phyloP scores from a whole-genome alignment of 2,113 vertebrate species.

The Alouatta palliata region DNA sequence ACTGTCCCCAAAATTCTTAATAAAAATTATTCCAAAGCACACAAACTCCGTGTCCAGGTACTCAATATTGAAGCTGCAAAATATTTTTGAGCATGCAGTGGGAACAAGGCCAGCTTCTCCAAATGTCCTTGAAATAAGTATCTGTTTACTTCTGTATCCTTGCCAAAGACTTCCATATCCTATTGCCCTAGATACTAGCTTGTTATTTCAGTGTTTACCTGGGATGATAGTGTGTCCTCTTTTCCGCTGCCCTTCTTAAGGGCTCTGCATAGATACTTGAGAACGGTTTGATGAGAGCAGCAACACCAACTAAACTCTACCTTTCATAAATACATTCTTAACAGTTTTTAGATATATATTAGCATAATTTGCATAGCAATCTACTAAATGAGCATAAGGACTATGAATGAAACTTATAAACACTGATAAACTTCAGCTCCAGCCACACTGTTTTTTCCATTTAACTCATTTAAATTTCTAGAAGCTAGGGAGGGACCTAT shows the following conservation, averaged over 20 bases:
- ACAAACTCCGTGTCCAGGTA: not conserved
- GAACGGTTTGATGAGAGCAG: not conserved
- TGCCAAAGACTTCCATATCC: conserved; percentile 32
- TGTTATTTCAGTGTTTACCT: conserved; percentile 30
- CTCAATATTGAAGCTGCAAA: not conserved
- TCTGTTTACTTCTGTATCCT: not conserved
- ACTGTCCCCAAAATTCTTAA: not conserved
- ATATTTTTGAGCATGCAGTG: not conserved
- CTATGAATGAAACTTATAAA: not conserved
- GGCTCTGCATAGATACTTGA: conserved; percentile 46
- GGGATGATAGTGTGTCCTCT: conserved; percentile 28
- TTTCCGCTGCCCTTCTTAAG: conserved; percentile 19
- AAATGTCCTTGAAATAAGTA: not conserved
- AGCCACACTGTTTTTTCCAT: not conserved
- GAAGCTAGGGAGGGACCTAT: not conserved
- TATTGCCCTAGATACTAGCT: conserved; percentile 52
- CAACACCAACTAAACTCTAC: not conserved
- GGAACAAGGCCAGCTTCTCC: not conserved
- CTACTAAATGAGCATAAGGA: not conserved
- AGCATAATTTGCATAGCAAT: not conserved
- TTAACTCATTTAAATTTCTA: not conserved
- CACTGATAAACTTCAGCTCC: not conserved
- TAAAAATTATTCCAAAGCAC: not conserved
- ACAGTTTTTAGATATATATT: not conserved
- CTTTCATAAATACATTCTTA: not conserved